phyloP scores from a whole-genome alignment of 2,797 vertebrate species.

The Acipenser transmontanus region DNA sequence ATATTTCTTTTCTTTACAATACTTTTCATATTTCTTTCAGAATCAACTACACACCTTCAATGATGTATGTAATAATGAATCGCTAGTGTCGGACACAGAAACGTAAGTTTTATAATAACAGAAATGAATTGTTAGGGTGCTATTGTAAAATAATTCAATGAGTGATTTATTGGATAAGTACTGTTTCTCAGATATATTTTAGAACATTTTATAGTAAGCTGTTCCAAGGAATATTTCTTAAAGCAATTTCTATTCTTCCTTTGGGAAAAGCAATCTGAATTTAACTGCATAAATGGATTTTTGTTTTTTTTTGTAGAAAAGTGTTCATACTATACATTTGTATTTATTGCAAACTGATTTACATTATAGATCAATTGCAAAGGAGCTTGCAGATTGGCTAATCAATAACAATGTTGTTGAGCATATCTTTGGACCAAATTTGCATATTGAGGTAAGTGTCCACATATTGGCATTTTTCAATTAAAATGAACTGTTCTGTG shows the following conservation, averaged over 20 bases:
- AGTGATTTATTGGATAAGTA: too few relatives aligned
- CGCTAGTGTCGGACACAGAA: conserved; percentile 96
- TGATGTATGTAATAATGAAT: conserved; percentile 98
- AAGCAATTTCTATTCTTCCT: too few relatives aligned
- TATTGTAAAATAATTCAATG: too few relatives aligned
- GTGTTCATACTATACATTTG: neutral
- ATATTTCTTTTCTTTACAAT: neutral
- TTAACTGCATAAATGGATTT: too few relatives aligned
- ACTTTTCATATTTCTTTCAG: conserved; percentile 53
- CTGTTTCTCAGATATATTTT: too few relatives aligned
- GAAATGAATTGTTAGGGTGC: too few relatives aligned
- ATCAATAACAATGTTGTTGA: conserved; percentile 93
- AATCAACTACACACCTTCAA: conserved; percentile 98
- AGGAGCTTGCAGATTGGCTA: conserved; percentile 88
- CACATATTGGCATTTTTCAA: neutral
- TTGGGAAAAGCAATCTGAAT: too few relatives aligned
- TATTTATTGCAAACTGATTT: conserved; percentile 6
- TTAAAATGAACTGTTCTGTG: too few relatives aligned
- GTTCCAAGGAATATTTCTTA: too few relatives aligned
- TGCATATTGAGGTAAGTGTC: conserved; percentile 89
- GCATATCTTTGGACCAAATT: conserved; percentile 94
- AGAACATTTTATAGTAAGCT: too few relatives aligned
- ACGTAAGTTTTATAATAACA: conserved; percentile 72
- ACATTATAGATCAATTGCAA: conserved; percentile 82
- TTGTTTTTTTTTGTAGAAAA: neutral